These are phyloP conservation scores for Tetrax tetrax DNA, from an alignment of 2,113 vertebrate species.

Conservation along the genomic window DNA sequence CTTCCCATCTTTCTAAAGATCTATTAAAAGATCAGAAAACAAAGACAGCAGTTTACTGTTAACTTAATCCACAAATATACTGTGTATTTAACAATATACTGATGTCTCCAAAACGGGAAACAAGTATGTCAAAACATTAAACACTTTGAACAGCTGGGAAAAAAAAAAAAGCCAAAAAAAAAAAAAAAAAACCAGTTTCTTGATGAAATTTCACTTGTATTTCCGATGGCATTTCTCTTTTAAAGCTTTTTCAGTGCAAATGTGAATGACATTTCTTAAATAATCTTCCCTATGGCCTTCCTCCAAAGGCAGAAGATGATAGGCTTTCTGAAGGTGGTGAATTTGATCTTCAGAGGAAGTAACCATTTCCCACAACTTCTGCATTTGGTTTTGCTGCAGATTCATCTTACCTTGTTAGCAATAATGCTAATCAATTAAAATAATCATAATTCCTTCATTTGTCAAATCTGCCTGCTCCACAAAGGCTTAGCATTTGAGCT, in stretches of 20 bases:
- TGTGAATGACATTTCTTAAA: background rate
- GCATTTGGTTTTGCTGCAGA: background rate
- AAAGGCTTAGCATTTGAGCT: background rate
- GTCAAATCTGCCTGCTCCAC: background rate
- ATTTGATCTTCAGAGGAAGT: background rate
- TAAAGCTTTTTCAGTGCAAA: background rate
- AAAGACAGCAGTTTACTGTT: background rate
- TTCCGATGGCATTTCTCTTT: background rate
- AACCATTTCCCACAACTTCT: background rate
- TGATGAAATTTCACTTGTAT: background rate
- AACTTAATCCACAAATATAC: background rate
- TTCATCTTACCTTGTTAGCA: background rate
- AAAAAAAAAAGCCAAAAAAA: background rate
- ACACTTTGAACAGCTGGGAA: background rate
- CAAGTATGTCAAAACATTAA: background rate
- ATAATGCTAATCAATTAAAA: background rate
- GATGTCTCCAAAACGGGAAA: background rate
- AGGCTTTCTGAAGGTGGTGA: background rate
- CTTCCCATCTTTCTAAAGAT: background rate
- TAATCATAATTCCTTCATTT: background rate
- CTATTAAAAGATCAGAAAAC: background rate
- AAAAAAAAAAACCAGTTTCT: background rate
- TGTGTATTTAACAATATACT: background rate
- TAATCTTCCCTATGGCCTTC: background rate
- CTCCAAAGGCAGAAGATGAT: background rate